These are phyloP conservation scores for Pseudochirops corinnae DNA, from an alignment of 2,797 vertebrate species.

Conservation along the genomic window DNA sequence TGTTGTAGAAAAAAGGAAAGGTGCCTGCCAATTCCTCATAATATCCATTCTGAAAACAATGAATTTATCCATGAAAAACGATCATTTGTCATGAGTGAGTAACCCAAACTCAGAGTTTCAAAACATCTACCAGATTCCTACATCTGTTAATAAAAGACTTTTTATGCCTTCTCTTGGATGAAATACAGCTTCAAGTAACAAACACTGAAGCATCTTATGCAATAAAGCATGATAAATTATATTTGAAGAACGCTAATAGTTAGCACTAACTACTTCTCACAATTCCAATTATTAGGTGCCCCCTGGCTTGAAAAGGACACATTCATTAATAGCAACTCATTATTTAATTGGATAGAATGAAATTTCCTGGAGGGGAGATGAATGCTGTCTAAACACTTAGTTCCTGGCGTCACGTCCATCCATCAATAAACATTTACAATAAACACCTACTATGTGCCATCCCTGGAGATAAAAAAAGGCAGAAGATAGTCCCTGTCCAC, in stretches of 20 bases:
- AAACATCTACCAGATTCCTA: background rate
- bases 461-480: background rate
- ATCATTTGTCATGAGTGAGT: conserved; percentile 68
- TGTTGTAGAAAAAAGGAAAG: conserved; percentile 50
- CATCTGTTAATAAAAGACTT: conserved; percentile 45
- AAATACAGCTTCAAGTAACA: conserved; percentile 45
- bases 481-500: background rate
- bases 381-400: background rate
- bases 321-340: background rate
- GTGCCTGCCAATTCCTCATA: conserved; percentile 65
- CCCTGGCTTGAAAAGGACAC: background rate
- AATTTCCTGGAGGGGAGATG: background rate
- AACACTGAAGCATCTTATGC: conserved; percentile 29
- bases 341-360: background rate
- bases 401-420: background rate
- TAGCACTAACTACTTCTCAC: background rate
- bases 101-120: conserved; percentile 63
- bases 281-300: background rate
- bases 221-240: conserved; percentile 28
- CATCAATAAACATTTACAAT: background rate
- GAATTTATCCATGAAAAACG: conserved; percentile 70
- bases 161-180: background rate
- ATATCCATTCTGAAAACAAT: conserved; percentile 75
- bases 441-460: background rate
- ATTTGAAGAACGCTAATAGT: background rate